Base-by-base conservation (phyloP, 2,888 invertebrate genomes). In the Tetranychus truncatus region DNA sequence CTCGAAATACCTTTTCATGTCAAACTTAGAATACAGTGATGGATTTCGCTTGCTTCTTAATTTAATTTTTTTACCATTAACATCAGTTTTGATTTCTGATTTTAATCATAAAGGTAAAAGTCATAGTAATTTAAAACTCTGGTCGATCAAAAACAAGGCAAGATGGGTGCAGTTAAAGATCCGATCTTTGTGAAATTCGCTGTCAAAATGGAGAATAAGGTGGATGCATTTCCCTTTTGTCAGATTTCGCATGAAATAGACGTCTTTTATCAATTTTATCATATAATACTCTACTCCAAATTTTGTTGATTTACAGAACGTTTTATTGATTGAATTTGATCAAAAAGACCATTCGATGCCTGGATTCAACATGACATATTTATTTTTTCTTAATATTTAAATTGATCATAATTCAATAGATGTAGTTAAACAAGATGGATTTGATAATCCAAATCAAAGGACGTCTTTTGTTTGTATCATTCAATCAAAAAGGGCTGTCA, bases 151-250 rank as follows among this genome's bases (percentile, higher is more conserved):
- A 34, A 34, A 34, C 34, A 3, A 34, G 34, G 34, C 34, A 21
- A 69, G 20, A 69, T 69, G 69, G 34, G 69, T 20, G 11, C 69
- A 20, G 21, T 24, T 69, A 79, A 79, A 75, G 80, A 80, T 74
- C 74, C 75, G 6, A 91, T 89, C 81, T 90, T 91, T 80, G 90
- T 93, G 15, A 93, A 92, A 85, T 92, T 93, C 80, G 92, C 92
- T 75, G 92, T 93, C 79, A 89, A 92, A 84, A 89, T 91, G 87
- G 87, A 86, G 74, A 88, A 88, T 80, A 90, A 91, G 81, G 89
- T 72, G 21, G 24, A n/a, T 72, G 4, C 24, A 9, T n/a, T 9
- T 34, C 15, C 69, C 9, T 24, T 20, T 34, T 1, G 11, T 18
- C 18, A 6, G 4, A 8, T 72, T n/a, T 72, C n/a, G 5, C 66